Base-by-base conservation (phyloP, 2,113 vertebrate genomes). In the Megalops atlanticus region DNA sequence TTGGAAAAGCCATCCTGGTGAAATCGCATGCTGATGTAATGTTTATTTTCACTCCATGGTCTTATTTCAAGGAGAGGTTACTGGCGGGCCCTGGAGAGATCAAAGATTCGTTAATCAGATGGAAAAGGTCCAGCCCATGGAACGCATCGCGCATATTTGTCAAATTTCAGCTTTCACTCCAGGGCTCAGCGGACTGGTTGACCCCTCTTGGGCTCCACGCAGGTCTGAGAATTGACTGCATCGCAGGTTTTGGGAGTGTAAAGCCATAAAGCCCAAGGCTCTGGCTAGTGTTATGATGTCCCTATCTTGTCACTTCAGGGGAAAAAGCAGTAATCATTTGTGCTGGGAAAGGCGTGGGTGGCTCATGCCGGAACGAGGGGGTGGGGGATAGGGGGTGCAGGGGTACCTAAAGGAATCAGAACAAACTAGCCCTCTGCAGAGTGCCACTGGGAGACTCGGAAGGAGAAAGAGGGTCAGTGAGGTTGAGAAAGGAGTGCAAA, bases 1-100 rank as follows among this genome's bases (percentile, higher is more conserved):
- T 64, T 2, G 18, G 71, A 84, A 77, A 83, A 31, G 74, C 77
- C 72, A 74, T 84, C 82, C 79, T 79, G 78, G 83, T 84, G 71
- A 78, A 83, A 90, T 82, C 85, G 82, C 83, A 86, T 83, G 76
- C 81, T 89, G 84, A 91, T 78, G 87, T 87, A 84, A 86, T 90
- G 84, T 90, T 88, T 89, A 80, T 82, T 85, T 86, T 85, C 82
- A 85, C 84, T 81, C 86, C 87, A 54, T 89, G 84, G 83, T 84
- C 77, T 85, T 74, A 80, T 82, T 78, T 47, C 81, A 88, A 82
- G 82, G 24, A 73, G 27, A 43, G 74, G 86, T 87, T 78, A 84
- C 85, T 82, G 70, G 84, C 85, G 77, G 18, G 78, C 21, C 31
- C 24, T 0, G 73, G 79, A 31, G 71, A 81, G 82, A 89, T 86